These are phyloP conservation scores for Zophobas atratus DNA, from an alignment of 1,140 invertebrate genomes.

Conservation along the genomic window DNA sequence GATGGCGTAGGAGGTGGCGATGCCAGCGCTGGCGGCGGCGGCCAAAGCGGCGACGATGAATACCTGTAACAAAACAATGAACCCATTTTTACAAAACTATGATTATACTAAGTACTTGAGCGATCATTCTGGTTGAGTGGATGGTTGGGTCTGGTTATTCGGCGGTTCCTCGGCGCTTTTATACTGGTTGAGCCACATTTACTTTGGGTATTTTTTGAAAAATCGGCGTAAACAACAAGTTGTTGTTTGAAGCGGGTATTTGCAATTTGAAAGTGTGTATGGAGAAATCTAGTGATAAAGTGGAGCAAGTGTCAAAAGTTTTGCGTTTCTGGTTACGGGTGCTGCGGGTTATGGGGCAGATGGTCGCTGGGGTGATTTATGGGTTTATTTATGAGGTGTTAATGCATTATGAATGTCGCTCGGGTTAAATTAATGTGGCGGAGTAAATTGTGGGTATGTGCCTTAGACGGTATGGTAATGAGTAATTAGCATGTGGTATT, in stretches of 20 bases:
- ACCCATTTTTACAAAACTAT: background rate
- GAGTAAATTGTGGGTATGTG: too few relatives aligned
- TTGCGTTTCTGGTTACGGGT: background rate
- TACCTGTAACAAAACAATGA: slow-evolving; percentile 4
- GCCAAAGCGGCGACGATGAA: slow-evolving; percentile 6
- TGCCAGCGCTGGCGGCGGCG: background rate
- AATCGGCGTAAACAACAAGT: slow-evolving; percentile 13
- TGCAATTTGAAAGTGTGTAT: slow-evolving; percentile 33
- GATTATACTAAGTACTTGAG: slow-evolving; percentile 5
- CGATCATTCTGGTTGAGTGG: slow-evolving; percentile 27
- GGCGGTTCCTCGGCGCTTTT: background rate
- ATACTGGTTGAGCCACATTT: background rate
- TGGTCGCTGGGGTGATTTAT: background rate
- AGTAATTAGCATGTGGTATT: too few relatives aligned
- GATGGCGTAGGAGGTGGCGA: slow-evolving; percentile 39
- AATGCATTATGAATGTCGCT: too few relatives aligned
- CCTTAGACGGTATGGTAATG: too few relatives aligned
- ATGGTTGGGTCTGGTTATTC: slow-evolving; percentile 17
- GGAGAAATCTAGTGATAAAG: background rate
- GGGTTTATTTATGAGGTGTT: too few relatives aligned
- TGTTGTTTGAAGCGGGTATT: background rate
- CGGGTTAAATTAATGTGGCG: too few relatives aligned
- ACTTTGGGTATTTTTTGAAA: slow-evolving; percentile 18
- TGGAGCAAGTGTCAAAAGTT: slow-evolving; percentile 10
- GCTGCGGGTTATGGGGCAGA: background rate